These are phyloP conservation scores for Allolobophora icterica DNA, from an alignment of 2,888 invertebrate species.

Conservation along the genomic window DNA sequence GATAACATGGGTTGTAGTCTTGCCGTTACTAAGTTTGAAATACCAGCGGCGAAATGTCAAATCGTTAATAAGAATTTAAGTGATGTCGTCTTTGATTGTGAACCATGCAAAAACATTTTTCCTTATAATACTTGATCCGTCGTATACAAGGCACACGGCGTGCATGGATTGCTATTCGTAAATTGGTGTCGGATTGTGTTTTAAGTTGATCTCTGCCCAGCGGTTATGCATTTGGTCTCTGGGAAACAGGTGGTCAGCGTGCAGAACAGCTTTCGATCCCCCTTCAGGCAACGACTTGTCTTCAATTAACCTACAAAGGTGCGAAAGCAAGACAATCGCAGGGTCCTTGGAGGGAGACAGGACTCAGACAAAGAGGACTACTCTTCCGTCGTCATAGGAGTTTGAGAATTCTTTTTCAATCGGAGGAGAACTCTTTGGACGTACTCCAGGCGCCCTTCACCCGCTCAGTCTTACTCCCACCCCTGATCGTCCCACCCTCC, in stretches of 20 bases:
- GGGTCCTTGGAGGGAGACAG: not conserved
- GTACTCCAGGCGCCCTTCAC: not conserved
- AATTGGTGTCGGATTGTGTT: not conserved
- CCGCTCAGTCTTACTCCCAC: not conserved
- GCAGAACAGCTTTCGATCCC: not conserved
- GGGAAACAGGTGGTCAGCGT: not conserved
- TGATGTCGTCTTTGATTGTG: not conserved
- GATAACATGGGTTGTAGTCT: not conserved
- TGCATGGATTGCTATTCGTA: not conserved
- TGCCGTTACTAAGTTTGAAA: not conserved
- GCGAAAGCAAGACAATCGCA: not conserved
- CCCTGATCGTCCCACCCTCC: not conserved
- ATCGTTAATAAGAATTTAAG: not conserved
- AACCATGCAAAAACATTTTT: not conserved
- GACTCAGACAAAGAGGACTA: not conserved
- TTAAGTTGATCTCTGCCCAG: not conserved
- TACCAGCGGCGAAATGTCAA: not conserved
- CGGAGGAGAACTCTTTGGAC: not conserved
- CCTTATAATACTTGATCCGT: not conserved
- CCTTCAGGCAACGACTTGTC: not conserved
- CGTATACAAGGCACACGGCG: not conserved
- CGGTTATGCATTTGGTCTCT: not conserved
- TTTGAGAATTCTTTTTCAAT: not conserved
- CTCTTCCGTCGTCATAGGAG: not conserved
- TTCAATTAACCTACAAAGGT: not conserved